Evolutionary conservation across 2,888 invertebrate species (phyloP).

Genomic region (Drosophila atroscutellata): DNA sequence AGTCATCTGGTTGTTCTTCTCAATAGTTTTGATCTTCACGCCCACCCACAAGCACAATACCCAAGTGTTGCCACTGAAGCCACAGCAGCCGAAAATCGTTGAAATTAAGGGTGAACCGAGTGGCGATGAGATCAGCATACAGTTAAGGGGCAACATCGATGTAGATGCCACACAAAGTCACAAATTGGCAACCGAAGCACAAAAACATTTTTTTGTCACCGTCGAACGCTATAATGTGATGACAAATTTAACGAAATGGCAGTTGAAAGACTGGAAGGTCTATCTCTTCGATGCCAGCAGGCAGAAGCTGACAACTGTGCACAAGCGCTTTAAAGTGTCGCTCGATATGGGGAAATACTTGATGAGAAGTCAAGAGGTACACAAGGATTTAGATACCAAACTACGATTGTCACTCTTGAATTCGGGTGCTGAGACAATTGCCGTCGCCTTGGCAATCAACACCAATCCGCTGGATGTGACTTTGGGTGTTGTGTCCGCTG

Average conservation of each 20-base stretch:
- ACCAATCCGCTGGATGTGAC: constrained; percentile 88
- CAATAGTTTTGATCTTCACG: constrained; percentile 15
- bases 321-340: neutral
- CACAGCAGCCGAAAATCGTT: neutral
- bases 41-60: neutral
- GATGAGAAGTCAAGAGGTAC: neutral
- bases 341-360: neutral
- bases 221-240: neutral
- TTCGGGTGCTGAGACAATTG: neutral
- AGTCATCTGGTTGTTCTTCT: constrained; percentile 29
- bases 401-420: constrained; percentile 12
- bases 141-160: constrained; percentile 29
- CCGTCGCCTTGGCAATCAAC: constrained; percentile 85
- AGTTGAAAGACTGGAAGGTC: constrained; percentile 9
- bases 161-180: constrained; percentile 10
- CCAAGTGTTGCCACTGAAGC: constrained; percentile 2
- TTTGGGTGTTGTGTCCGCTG: constrained; percentile 90
- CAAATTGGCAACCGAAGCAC: neutral
- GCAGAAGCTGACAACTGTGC: neutral
- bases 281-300: neutral
- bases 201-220: neutral
- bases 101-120: neutral
- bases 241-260: constrained; percentile 18
- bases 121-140: neutral
- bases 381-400: constrained; percentile 62